Evolutionary conservation across 1,140 invertebrate species (phyloP), one percentile per base, ranked within the genome.

Genomic region (Drosophila pruinosa): DNA sequence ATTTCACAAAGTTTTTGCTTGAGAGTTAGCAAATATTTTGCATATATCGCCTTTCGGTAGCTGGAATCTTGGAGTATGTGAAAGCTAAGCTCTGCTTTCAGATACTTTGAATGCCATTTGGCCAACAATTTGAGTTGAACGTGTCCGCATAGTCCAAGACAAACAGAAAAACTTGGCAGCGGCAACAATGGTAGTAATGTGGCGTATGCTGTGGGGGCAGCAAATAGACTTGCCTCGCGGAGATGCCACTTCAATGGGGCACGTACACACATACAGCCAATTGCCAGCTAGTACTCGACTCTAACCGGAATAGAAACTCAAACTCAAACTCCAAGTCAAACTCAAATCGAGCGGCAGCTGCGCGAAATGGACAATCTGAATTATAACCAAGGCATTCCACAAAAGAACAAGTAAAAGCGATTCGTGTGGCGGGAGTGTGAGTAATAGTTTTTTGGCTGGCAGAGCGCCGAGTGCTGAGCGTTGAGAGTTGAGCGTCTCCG

Each of bases 391-490:
- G 64, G 53, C 41, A 48, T n/a, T n/a, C n/a, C n/a, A n/a, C n/a
- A 19, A 41, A 12, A 36, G 34, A 39, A 19, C 10, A 17, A 43
- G 28, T 43, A 17, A 28, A 31, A 14, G 14, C 52, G 22, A 47
- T 53, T 71, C 10, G 47, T 43, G 61, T 12, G 53, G 45, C 43
- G 59, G 28, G 77, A 78, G 81, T 81, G 82, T 86, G 81, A 88
- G 81, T 86, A 86, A 86, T 86, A 86, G 81, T 86, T 86, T 83
- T 83, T 88, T 86, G 81, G 81, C 81, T 81, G 82, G 82, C 82
- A 70, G 15, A 64, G 36, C 70, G 70, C 56, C 54, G 39, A 34
- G 31, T 12, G 31, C 26, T 7, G 26, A 28, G 26, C 26, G 8
- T 2, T 7, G n/a, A n/a, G n/a, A n/a, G n/a, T 31, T 10, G 28